Evolutionary conservation across 2,888 invertebrate genomes (phyloP).

Genomic region (Lasioglossum calceatum): DNA sequence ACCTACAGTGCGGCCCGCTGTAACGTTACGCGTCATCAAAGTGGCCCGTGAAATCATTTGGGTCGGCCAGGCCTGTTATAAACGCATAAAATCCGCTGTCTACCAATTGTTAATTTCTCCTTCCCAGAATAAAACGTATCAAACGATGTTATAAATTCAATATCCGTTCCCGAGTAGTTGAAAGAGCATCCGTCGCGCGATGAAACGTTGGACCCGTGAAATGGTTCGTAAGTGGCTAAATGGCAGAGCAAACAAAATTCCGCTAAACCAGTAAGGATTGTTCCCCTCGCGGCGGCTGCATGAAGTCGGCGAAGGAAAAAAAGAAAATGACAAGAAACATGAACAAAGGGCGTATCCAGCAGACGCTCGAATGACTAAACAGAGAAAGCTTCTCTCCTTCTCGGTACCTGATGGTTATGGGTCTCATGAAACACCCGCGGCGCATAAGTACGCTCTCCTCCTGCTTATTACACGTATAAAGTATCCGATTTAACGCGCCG

Average conservation of each 20-base stretch:
- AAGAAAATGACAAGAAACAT: slow-evolving; percentile 1
- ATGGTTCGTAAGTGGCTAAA: not conserved
- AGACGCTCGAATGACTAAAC: slow-evolving; percentile 30
- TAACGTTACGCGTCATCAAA: too few relatives aligned
- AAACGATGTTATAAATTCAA: not conserved
- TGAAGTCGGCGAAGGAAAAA: not conserved
- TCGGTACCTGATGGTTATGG: slow-evolving; percentile 45
- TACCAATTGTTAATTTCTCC: too few relatives aligned
- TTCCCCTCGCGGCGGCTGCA: too few relatives aligned
- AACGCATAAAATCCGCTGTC: too few relatives aligned
- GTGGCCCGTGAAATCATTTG: too few relatives aligned
- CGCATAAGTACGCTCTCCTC: slow-evolving; percentile 49
- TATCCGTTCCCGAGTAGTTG: not conserved
- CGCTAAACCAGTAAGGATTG: not conserved
- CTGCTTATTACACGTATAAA: slow-evolving; percentile 59
- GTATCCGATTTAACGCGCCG: slow-evolving; percentile 52
- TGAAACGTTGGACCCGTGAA: not conserved
- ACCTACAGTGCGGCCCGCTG: too few relatives aligned
- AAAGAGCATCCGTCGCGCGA: not conserved
- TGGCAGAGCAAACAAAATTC: not conserved
- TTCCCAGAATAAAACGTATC: not conserved
- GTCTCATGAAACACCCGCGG: slow-evolving; percentile 36
- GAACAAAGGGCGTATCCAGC: not conserved
- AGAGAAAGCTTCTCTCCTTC: slow-evolving; percentile 34
- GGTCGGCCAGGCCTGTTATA: too few relatives aligned